Base-by-base conservation (phyloP, 2,888 invertebrate species). In the Pterobdella sp. region DNA sequence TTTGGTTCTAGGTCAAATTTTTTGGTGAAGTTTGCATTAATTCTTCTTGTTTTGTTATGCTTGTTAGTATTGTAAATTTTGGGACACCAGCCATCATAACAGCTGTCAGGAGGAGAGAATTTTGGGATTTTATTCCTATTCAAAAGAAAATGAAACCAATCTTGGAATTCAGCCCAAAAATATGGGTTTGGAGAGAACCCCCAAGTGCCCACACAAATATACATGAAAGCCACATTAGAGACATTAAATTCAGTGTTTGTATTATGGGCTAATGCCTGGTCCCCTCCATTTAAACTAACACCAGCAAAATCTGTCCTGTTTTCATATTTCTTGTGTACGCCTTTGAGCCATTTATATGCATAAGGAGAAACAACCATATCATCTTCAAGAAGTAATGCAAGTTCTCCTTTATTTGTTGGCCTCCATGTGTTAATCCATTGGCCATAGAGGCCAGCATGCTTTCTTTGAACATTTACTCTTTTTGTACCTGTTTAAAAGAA, bases 361-460 rank as follows among this genome's bases (percentile, higher is more conserved):
- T 63, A 72, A 22, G 72, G 72, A 0, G 74, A 74, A 22, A 75
- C 34, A 22, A 60, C 68, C n/a, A 76, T 74, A 37, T 76, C 75
- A 36, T 76, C 76, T 56, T 76, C 76, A 22, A 76, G 29, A 49
- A 73, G 72, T 7, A 76, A 52, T 1, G 68, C 75, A 14, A 75
- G 26, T 60, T 76, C 76, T 14, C 56, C 52, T 10, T 67, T 32
- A 14, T 31, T 31, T 1, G 26, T 18, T 4, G 75, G 74, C 1
- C 70, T 35, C 76, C 76, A 76, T 18, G 76, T 71, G 71, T 70
- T 67, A 22, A 76, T 69, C 76, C 76, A 76, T 65, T 76, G 76
- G 3, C 76, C 76, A 29, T 74, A 74, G 29, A 74, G 34, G n/a
- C 76, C 75, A 3, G 68, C 76, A 49, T 75, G 75, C 29, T 26